These are phyloP conservation scores for Vespertilio murinus DNA, from an alignment of 2,797 vertebrate species.

Conservation along the genomic window DNA sequence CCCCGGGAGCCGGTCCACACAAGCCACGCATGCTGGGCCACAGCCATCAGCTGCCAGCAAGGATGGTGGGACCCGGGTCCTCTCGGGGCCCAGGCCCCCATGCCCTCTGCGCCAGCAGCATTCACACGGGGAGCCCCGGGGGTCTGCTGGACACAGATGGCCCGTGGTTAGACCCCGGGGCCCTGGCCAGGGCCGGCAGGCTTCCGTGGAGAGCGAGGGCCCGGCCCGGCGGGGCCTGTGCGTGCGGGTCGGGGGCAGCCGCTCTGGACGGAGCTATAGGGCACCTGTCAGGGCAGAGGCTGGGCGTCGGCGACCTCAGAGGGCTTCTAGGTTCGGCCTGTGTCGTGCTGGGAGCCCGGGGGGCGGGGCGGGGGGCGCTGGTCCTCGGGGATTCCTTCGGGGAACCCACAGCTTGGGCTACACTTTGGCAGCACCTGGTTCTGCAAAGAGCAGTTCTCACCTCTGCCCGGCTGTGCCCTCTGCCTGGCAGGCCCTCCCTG, in stretches of 20 bases:
- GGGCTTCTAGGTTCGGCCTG: background rate
- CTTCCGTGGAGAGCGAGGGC: background rate
- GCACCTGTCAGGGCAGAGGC: background rate
- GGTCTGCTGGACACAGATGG: no score
- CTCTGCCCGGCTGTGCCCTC: background rate
- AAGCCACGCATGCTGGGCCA: accelerated
- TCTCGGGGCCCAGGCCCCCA: background rate
- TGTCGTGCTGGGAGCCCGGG: accelerated
- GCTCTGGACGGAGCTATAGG: accelerated
- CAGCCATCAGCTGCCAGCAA: background rate
- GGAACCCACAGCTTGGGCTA: background rate
- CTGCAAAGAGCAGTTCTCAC: background rate
- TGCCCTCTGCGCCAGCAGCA: no score
- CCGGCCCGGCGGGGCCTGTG: background rate
- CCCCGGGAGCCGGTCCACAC: background rate
- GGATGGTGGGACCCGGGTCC: background rate
- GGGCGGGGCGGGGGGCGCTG: accelerated
- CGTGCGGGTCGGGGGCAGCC: accelerated
- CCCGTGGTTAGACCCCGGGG: background rate
- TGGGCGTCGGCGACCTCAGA: accelerated
- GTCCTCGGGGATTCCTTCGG: accelerated
- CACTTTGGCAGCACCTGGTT: accelerated
- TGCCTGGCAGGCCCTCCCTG: background rate
- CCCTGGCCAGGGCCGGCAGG: accelerated
- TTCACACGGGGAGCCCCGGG: no score